Conservation (phyloP, 2,888 invertebrate genomes). For the Luperina nickerlii region DNA sequence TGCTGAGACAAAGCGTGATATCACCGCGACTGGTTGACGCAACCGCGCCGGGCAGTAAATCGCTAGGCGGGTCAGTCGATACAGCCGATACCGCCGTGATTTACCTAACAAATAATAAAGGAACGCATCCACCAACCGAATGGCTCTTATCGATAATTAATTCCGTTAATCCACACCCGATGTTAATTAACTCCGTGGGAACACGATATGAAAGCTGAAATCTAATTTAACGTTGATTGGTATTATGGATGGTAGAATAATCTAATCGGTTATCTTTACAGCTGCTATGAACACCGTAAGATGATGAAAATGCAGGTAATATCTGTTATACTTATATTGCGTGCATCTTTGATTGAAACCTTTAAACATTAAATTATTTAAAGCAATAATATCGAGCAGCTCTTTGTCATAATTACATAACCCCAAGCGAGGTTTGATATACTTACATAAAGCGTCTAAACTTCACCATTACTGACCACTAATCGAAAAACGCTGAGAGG, state of each 20-base stretch:
- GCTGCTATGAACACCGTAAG: constrained; percentile 15
- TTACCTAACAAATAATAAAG: constrained; percentile 86
- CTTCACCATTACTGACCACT: constrained; percentile 53
- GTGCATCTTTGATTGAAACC: background rate
- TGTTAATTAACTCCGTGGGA: constrained; percentile 84
- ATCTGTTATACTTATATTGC: background rate
- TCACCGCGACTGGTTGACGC: constrained; percentile 80
- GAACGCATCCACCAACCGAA: constrained; percentile 79
- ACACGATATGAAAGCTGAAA: constrained; percentile 71
- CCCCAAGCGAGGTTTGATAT: constrained; percentile 50
- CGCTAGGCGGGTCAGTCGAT: constrained; percentile 78
- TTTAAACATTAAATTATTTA: constrained; percentile 22
- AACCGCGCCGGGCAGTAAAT: constrained; percentile 75
- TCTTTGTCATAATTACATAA: constrained; percentile 49
- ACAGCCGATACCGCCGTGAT: constrained; percentile 78
- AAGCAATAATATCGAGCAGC: constrained; percentile 12
- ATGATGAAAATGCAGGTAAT: background rate
- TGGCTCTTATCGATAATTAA: constrained; percentile 84
- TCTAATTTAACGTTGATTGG: constrained; percentile 67
- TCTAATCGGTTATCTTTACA: constrained; percentile 57
- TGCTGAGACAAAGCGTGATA: constrained; percentile 66
- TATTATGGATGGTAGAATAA: constrained; percentile 56
- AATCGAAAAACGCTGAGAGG: constrained; percentile 70
- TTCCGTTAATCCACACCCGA: constrained; percentile 81
- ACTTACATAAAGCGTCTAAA: constrained; percentile 44